Evolutionary conservation across 2,797 vertebrate species (phyloP).

Genomic region (Eurystomus glaucurus): DNA sequence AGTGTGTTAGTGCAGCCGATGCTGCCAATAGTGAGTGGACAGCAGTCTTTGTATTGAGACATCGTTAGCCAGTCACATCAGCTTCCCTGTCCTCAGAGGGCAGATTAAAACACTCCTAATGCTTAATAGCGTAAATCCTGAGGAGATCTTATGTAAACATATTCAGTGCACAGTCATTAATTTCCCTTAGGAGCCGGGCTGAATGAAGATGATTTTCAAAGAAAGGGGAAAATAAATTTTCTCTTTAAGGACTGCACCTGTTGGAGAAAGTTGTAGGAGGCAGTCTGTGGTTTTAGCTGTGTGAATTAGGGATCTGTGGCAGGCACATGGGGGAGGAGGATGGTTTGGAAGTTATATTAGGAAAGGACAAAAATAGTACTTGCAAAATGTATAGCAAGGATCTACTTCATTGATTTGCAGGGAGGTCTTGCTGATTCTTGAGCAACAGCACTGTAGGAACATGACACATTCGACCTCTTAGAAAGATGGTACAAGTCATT

Average conservation of each 20-base stretch:
- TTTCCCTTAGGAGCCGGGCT: constrained; percentile 35
- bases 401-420: constrained; percentile 29
- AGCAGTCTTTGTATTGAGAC: not conserved
- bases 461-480: not conserved
- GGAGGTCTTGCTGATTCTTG: not conserved
- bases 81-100: not conserved
- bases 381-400: not conserved
- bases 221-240: constrained; percentile 33
- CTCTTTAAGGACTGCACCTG: constrained; percentile 7
- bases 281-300: not conserved
- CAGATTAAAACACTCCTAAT: constrained; percentile 41
- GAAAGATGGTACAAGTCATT: not conserved
- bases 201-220: constrained; percentile 31
- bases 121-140: constrained; percentile 30
- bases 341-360: constrained; percentile 32
- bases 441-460: not conserved
- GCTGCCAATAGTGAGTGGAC: not conserved
- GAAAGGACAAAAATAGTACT: constrained; percentile 39
- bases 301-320: not conserved
- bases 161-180: constrained; percentile 11
- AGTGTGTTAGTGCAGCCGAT: accelerated
- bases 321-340: not conserved
- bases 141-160: constrained; percentile 38
- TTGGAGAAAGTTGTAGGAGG: not conserved
- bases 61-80: not conserved